Evolutionary conservation across 2,888 invertebrate genomes (phyloP).

Genomic region (Brassicogethes aeneus): DNA sequence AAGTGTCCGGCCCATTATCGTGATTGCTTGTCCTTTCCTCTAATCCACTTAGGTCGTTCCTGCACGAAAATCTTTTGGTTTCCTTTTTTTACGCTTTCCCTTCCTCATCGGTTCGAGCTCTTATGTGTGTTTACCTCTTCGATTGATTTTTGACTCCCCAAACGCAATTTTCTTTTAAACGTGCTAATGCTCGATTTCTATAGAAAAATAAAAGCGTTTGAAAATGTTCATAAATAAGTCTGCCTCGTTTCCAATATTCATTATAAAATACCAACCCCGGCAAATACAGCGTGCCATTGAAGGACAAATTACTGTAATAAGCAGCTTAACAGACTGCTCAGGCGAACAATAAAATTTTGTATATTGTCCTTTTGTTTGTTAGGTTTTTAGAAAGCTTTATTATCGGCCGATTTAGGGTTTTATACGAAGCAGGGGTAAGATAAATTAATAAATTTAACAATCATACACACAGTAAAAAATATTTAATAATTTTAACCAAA

Average conservation of each 20-base stretch:
- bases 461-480: too few species aligned
- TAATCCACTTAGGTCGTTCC: slow-evolving; percentile 36
- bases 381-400: not conserved
- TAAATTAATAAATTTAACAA: too few species aligned
- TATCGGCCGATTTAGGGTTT: not conserved
- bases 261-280: too few species aligned
- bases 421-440: not conserved
- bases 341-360: not conserved
- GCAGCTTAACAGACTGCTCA: not conserved
- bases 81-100: slow-evolving; percentile 12
- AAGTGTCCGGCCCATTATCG: slow-evolving; percentile 43
- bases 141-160: too few species aligned
- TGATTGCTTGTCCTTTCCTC: slow-evolving; percentile 40
- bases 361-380: not conserved
- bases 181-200: too few species aligned
- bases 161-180: too few species aligned
- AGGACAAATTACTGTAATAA: not conserved
- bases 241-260: too few species aligned
- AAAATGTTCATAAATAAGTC: too few species aligned
- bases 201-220: too few species aligned
- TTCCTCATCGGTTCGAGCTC: not conserved
- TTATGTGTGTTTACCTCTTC: not conserved
- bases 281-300: too few species aligned
- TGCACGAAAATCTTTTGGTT: slow-evolving; percentile 18
- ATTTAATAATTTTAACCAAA: too few species aligned